Evolutionary conservation across 2,113 vertebrate species (phyloP).

Genomic region (Paramisgurnus dabryanus): DNA sequence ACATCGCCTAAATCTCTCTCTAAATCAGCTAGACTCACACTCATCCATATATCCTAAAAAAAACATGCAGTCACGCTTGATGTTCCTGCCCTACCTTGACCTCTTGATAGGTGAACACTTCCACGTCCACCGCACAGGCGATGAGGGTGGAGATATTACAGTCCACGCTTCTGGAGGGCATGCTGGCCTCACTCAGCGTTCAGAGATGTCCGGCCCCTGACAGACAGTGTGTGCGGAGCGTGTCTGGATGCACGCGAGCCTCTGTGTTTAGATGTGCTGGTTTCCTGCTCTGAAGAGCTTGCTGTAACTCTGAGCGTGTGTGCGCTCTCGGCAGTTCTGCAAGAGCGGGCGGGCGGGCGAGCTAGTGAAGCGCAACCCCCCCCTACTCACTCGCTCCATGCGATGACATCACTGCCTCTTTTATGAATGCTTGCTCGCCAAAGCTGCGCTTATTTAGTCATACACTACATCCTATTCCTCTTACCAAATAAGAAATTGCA

Average conservation of each 20-base stretch:
- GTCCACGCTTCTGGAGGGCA: constrained; percentile 84
- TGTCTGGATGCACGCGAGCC: background rate
- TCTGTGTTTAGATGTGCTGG: constrained; percentile 13
- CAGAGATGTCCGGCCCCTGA: background rate
- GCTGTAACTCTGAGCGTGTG: constrained; percentile 16
- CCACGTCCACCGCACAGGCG: constrained; percentile 82
- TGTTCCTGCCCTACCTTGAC: constrained; percentile 77
- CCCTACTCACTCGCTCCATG: constrained; percentile 52
- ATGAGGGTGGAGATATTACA: constrained; percentile 83
- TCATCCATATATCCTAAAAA: background rate
- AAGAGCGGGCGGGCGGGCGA: constrained; percentile 60
- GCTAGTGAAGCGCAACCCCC: constrained; percentile 48
- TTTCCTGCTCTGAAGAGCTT: constrained; percentile 13
- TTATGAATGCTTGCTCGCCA: constrained; percentile 71
- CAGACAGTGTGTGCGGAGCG: constrained; percentile 17
- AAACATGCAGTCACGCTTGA: background rate
- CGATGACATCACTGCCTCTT: constrained; percentile 83
- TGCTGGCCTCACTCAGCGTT: constrained; percentile 56
- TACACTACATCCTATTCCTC: background rate
- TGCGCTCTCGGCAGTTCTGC: background rate
- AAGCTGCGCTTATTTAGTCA: constrained; percentile 22
- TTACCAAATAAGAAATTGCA: too few species aligned
- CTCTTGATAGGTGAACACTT: constrained; percentile 82
- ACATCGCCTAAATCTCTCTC: background rate
- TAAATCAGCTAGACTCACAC: background rate